Evolutionary conservation across 2,113 vertebrate genomes (phyloP), one percentile per base, ranked within the genome.

Genomic region (Poeciliopsis occidentalis): DNA sequence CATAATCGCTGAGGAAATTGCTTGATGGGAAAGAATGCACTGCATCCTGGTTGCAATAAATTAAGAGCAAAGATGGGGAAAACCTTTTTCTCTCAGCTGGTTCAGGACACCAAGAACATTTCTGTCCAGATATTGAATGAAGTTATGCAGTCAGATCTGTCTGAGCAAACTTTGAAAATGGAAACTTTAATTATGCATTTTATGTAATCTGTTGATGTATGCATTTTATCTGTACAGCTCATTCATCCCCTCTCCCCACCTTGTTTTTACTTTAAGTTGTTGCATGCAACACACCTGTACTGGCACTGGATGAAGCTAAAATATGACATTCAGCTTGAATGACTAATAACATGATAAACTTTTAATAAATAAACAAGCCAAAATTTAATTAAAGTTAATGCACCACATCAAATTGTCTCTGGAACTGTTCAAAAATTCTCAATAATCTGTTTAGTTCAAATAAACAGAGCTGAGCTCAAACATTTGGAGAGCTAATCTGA

Each of bases 381-480:
- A 64, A 79, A 39, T 73, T 71, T 27, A 51, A 27, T 39, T 15
- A 29, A 29, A 67, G 51, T 8, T 22, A 31, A 74, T 26, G 78
- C 78, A 74, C 31, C 13, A 12, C 73, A 27, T 1, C 8, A 0
- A 0, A 67, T 69, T 85, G 65, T 82, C 71, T 34, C 69, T 69
- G 67, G 60, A 79, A 37, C 13, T 32, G 60, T 71, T 78, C 69
- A 73, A 73, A 71, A 70, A 37, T 80, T 80, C 67, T 76, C 61
- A 86, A 80, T 73, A 83, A 91, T 87, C 62, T 67, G 57, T 74
- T 72, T 29, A 54, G 73, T 80, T 63, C 24, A 89, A 88, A 86
- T 82, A 92, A 91, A 91, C 64, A 88, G 78, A 85, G 84, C 31
- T 22, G 61, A 85, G 74, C 32, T 77, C 66, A 88, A 90, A 89